Percentiles rank a stretch among this genome's conserved stretches.
phyloP scores from a whole-genome alignment of 2,113 vertebrate species.

The Corvus cornix region DNA sequence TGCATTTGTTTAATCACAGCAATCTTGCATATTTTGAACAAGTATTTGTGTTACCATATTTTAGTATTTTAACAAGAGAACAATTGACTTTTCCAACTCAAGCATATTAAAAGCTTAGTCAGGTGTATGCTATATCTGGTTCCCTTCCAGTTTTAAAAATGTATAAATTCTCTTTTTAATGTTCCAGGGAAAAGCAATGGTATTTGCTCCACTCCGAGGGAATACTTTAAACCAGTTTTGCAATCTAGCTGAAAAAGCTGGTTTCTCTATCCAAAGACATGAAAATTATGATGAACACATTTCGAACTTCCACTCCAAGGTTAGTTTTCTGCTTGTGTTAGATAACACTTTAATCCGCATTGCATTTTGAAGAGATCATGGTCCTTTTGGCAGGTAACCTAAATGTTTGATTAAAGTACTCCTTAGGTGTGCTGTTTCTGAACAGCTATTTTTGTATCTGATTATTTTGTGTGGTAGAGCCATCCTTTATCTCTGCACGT shows the following conservation, averaged over 20 bases:
- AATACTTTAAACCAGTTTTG: constrained; percentile 91
- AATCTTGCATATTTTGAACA: constrained; percentile 15
- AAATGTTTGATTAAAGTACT: constrained; percentile 83
- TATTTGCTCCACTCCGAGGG: constrained; percentile 92
- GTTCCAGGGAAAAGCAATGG: constrained; percentile 89
- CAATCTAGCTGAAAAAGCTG: constrained; percentile 87
- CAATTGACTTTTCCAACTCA: background rate
- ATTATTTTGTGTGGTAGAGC: constrained; percentile 80
- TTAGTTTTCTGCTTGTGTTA: constrained; percentile 83
- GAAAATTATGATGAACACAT: constrained; percentile 95
- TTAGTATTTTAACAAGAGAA: constrained; percentile 21
- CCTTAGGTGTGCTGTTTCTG: constrained; percentile 79
- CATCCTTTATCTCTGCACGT: constrained; percentile 77
- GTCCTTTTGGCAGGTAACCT: constrained; percentile 84
- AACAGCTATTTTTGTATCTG: constrained; percentile 81
- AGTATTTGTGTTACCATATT: background rate
- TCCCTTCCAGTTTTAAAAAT: constrained; percentile 64
- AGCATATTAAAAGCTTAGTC: constrained; percentile 25
- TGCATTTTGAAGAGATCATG: constrained; percentile 85
- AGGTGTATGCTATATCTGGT: constrained; percentile 33
- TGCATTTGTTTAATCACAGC: constrained; percentile 30
- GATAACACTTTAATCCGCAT: constrained; percentile 84
- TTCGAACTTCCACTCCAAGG: constrained; percentile 94
- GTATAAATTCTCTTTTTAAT: constrained; percentile 70
- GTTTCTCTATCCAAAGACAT: constrained; percentile 87